phyloP scores from a whole-genome alignment of 2,888 invertebrate genomes.

The Odontothrips loti region DNA sequence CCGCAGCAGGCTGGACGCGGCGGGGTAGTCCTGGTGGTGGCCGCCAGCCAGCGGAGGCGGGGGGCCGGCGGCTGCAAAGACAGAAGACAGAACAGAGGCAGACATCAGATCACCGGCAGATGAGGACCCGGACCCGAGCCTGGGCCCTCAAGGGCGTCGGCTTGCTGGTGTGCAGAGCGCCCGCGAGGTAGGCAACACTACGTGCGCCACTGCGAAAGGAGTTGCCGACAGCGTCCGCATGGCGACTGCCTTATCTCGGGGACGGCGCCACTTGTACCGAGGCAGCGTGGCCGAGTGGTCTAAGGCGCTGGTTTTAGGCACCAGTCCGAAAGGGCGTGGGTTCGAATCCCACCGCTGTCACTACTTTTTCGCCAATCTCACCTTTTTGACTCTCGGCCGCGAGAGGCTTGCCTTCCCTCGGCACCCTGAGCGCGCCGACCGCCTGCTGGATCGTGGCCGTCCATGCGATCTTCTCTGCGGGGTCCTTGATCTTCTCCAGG shows the following conservation, averaged over 20 bases:
- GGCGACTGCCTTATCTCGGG: not conserved
- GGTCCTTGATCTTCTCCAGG: constrained; percentile 45
- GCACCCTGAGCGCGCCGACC: not conserved
- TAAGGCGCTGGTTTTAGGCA: constrained; percentile 43
- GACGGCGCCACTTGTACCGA: not conserved
- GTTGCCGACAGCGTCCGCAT: not conserved
- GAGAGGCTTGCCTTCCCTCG: not conserved
- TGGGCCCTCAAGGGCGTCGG: not conserved
- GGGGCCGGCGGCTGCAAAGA: not conserved
- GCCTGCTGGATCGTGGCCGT: constrained; percentile 12
- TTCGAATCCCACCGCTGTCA: constrained; percentile 59
- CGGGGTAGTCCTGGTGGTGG: constrained; percentile 52
- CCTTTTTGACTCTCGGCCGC: not conserved
- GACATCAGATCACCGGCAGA: not conserved
- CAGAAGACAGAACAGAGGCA: no score
- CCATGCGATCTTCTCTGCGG: constrained; percentile 41
- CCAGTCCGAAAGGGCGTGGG: constrained; percentile 51
- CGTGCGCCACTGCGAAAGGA: not conserved
- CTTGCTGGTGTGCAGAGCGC: not conserved
- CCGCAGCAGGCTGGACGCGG: constrained; percentile 42
- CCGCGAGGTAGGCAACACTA: not conserved
- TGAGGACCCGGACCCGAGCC: not conserved
- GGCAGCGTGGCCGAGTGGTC: constrained; percentile 42
- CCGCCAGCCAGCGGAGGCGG: constrained; percentile 50
- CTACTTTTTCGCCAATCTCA: not conserved